phyloP scores from a whole-genome alignment of 2,113 vertebrate species.

The Zosterops lateralis region DNA sequence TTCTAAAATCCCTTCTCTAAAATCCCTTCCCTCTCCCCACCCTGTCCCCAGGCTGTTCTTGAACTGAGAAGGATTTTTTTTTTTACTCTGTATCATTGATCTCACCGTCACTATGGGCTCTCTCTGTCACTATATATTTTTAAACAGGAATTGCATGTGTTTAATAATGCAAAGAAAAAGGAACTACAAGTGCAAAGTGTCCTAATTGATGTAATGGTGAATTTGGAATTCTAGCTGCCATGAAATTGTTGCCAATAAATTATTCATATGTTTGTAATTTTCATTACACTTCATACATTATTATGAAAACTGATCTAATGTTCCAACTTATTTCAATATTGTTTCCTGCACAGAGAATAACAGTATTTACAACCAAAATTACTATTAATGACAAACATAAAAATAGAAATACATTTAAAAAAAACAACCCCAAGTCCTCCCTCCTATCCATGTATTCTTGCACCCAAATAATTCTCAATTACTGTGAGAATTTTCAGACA shows the following conservation, averaged over 20 bases:
- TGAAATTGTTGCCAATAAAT: neutral
- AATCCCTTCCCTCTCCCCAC: neutral
- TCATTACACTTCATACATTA: neutral
- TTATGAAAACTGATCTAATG: neutral
- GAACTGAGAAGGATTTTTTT: neutral
- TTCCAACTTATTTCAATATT: neutral
- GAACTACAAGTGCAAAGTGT: neutral
- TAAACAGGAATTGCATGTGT: neutral
- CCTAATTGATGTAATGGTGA: neutral
- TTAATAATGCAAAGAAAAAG: slow-evolving; percentile 4
- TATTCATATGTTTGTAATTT: neutral
- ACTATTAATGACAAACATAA: neutral
- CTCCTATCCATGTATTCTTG: neutral
- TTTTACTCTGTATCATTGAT: neutral
- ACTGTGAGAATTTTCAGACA: neutral
- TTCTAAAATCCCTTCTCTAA: neutral
- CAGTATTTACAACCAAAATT: neutral
- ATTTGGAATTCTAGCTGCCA: neutral
- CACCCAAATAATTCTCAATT: neutral
- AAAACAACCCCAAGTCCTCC: rapidly evolving
- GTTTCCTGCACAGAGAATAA: neutral
- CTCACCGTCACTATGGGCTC: neutral
- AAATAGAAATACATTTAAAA: neutral
- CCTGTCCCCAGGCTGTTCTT: neutral
- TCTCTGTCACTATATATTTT: neutral